Base-by-base conservation (phyloP, 2,888 invertebrate species). In the Chirona hameri region DNA sequence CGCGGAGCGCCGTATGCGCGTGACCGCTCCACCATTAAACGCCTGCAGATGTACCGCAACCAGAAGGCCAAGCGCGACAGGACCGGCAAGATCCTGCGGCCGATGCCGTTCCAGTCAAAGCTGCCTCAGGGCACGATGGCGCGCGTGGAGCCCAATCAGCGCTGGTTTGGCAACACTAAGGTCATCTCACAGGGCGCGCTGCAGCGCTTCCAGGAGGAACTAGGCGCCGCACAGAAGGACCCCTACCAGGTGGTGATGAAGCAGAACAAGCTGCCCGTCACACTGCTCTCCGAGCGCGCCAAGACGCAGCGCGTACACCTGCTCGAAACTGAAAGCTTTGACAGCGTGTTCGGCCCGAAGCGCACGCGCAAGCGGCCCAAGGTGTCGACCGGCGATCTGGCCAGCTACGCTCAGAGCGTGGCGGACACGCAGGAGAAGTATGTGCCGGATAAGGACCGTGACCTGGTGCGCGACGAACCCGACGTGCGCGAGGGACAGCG, bases 161-260 rank as follows among this genome's bases (percentile, higher is more conserved):
- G 95, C 88, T 99, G 99, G 99, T 99, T 99, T 89, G 98, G 98
- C 27, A 99, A 99, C 88, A 98, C 99, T 0, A 91, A 98, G 84
- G 98, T 99, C 0, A 96, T 99, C 85, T 94, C 97, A 0, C 99
- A 99, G 89, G 87, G 88, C 84, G 90, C 90, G 76, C 87, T 91
- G 79, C 91, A 91, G 87, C 89, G 88, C 83, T 91, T 91, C 86
- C 91, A 99, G 90, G 95, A 95, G 76, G 98, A 98, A 89, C 92
- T 99, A 87, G 97, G 97, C 29, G 95, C 95, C 86, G 98, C 95
- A 55, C 91, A 97, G 82, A 96, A 94, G 87, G 97, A 99, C 89
- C 99, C 99, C 0, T 99, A 98, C 88, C 95, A 98, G 88, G 95
- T 99, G 29, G 92, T 99, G 14, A 97, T 99, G 96, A 95, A 93